Conservation (phyloP, 1,140 invertebrate species). For the Drosophila pallidifrons region DNA sequence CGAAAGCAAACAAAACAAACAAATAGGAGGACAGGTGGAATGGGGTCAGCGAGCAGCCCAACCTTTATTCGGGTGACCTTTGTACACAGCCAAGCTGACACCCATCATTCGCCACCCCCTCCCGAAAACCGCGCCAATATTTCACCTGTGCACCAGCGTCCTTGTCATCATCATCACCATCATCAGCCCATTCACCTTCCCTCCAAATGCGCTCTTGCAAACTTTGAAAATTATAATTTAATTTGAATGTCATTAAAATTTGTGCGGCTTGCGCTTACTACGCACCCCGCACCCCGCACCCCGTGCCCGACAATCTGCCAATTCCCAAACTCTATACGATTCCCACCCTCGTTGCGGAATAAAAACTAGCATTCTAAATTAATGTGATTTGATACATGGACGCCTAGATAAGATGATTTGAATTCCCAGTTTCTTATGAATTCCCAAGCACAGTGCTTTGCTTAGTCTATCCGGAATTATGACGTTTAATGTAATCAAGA, state of each 20-base stretch:
- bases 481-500: conserved; percentile 18
- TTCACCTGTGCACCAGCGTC: conserved; percentile 66
- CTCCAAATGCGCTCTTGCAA: conserved; percentile 39
- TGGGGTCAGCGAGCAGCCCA: conserved; percentile 27
- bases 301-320: too few species aligned
- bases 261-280: conserved; percentile 49
- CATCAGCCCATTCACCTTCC: conserved; percentile 3
- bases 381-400: neutral
- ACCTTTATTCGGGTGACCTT: conserved; percentile 54
- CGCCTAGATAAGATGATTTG: neutral
- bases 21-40: conserved; percentile 26
- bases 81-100: conserved; percentile 42
- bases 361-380: conserved; percentile 17
- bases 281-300: neutral
- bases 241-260: conserved; percentile 83
- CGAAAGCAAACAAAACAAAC: conserved; percentile 71
- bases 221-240: conserved; percentile 83
- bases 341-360: conserved; percentile 18
- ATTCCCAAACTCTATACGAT: neutral
- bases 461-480: conserved; percentile 9
- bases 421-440: neutral
- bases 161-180: conserved; percentile 65
- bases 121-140: neutral
- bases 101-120: conserved; percentile 4
- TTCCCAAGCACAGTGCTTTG: conserved; percentile 1